phyloP scores from a whole-genome alignment of 2,888 invertebrate species.

The Teinopalpus imperialis region DNA sequence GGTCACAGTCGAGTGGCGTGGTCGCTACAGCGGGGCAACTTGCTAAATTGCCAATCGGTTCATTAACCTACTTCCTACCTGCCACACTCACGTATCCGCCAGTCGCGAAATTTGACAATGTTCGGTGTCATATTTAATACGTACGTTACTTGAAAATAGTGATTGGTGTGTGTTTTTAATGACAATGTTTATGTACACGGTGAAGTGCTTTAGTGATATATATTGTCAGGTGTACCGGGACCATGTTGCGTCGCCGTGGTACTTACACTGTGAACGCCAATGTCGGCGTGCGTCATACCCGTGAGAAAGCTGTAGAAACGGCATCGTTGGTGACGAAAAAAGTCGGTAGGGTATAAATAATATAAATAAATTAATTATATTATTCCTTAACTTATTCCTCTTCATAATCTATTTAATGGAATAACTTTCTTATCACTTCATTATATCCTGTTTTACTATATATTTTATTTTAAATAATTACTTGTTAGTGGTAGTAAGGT shows the following conservation, averaged over 20 bases:
- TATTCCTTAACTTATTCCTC: no score
- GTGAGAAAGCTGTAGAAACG: slow-evolving; percentile 45
- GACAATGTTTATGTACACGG: slow-evolving; percentile 34
- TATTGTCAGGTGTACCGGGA: slow-evolving; percentile 36
- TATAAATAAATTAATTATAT: no score
- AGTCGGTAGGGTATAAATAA: slow-evolving; percentile 61
- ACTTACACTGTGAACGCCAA: slow-evolving; percentile 72
- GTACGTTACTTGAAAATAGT: slow-evolving; percentile 5
- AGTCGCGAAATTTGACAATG: slow-evolving; percentile 52
- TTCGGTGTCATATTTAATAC: slow-evolving; percentile 32
- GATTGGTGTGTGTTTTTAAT: slow-evolving; percentile 14
- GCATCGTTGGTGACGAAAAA: slow-evolving; percentile 47
- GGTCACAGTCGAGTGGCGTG: slow-evolving; percentile 55
- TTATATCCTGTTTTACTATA: no score
- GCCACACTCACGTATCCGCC: slow-evolving; percentile 47
- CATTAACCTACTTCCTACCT: slow-evolving; percentile 65
- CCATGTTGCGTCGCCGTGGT: slow-evolving; percentile 70
- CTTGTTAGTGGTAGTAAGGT: no score
- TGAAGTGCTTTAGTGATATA: slow-evolving; percentile 29
- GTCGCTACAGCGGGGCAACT: slow-evolving; percentile 59
- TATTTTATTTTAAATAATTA: no score
- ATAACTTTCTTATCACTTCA: no score
- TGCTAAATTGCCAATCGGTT: slow-evolving; percentile 69
- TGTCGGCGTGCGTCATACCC: slow-evolving; percentile 46
- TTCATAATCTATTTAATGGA: no score